Conservation (phyloP, 1,140 invertebrate species). For the Heterodera carotae region DNA sequence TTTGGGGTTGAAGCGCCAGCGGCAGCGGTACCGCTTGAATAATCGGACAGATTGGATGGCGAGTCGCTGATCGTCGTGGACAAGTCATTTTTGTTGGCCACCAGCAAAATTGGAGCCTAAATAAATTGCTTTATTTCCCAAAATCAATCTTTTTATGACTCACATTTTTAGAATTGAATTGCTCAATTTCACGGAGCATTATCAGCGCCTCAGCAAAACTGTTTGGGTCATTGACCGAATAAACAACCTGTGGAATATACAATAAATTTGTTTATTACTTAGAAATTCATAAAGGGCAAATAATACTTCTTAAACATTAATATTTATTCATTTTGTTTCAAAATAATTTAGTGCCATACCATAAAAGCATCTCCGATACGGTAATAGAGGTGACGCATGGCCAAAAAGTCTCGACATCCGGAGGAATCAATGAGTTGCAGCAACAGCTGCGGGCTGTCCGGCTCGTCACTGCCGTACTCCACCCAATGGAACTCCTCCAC, state of each 20-base stretch:
- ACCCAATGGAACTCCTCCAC: conserved; percentile 65
- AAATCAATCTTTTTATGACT: conserved; percentile 23
- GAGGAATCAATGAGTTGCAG: conserved; percentile 56
- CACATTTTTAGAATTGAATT: conserved; percentile 54
- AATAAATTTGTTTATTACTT: conserved; percentile 3
- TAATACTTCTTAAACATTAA: no score
- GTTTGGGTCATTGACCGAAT: conserved; percentile 51
- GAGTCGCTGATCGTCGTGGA: neutral
- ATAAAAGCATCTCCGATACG: conserved; percentile 59
- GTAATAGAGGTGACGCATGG: conserved; percentile 60
- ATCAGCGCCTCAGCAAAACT: conserved; percentile 56
- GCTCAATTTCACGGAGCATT: conserved; percentile 57
- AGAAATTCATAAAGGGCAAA: no score
- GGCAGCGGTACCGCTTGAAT: neutral
- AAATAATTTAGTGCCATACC: no score
- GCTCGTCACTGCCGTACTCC: conserved; percentile 55
- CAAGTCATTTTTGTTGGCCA: conserved; percentile 56
- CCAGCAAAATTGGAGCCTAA: conserved; percentile 51
- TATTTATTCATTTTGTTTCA: no score
- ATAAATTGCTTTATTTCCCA: conserved; percentile 23
- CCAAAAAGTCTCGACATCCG: conserved; percentile 59
- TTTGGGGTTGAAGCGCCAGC: conserved; percentile 8
- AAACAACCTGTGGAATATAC: conserved; percentile 55
- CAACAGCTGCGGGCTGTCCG: conserved; percentile 6
- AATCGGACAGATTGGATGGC: neutral